Base-by-base conservation (phyloP, 2,113 vertebrate species). In the Cynoglossus semilaevis region DNA sequence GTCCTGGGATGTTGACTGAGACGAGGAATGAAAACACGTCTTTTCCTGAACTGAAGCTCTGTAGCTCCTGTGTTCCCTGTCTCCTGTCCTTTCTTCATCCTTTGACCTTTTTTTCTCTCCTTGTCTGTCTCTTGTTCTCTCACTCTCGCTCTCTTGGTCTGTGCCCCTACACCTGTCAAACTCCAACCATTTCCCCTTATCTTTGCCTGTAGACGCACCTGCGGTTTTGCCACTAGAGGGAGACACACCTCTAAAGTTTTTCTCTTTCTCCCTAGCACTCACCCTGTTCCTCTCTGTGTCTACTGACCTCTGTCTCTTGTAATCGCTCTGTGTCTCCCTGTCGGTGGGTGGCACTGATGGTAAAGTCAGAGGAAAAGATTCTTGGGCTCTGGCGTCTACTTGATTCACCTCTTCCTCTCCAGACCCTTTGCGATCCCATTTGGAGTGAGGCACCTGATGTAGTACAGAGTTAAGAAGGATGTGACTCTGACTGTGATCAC, bases 381-480 rank as follows among this genome's bases (percentile, higher is more conserved):
- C 45, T 2, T 63, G 37, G 38, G 9, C 58, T 58, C 3, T 81
- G 14, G 37, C 75, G 71, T 52, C 81, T 48, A 84, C 15, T 51
- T 86, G 34, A 59, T 88, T 91, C 35, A 92, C 90, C n/a, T 94
- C 91, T 5, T 95, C 92, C 12, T 93, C 93, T 42, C 93, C 93
- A 5, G 92, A 93, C 63, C 94, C 94, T 56, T 94, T 93, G 75
- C 92, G 94, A 62, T 95, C 92, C 92, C 92, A 94, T 71, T 93
- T 95, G 49, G 93, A 94, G 37, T 86, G 91, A 66, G 93, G 92
- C 46, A 94, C 92, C 85, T 88, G 46, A 44, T 47, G 60, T 11
- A 55, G 15, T 2, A 29, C 22, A 29, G 22, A 29, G 22, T 4
- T 29, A 29, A 29, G 22, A 29, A 29, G 2, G 2, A 2, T 29